These are phyloP conservation scores for Melinaea menophilus DNA, from an alignment of 2,888 invertebrate species.

Conservation along the genomic window DNA sequence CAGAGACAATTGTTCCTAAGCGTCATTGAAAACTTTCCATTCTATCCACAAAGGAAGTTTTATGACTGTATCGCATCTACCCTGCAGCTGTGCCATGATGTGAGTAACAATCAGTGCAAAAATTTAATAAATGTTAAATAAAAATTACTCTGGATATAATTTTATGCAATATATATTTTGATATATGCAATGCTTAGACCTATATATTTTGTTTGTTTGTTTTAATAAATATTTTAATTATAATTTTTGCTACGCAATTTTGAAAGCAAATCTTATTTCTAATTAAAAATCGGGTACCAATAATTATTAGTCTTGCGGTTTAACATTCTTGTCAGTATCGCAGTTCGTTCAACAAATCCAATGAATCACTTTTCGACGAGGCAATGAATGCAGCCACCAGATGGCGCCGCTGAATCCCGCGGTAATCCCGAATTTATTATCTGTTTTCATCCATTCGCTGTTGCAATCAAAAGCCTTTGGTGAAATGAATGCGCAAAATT, in stretches of 20 bases:
- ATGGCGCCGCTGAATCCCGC: slow-evolving; percentile 58
- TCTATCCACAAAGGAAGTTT: slow-evolving; percentile 61
- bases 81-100: slow-evolving; percentile 12
- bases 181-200: too few species aligned
- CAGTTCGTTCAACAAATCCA: slow-evolving; percentile 39
- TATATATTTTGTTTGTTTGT: too few species aligned
- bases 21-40: slow-evolving; percentile 62
- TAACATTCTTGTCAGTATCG: slow-evolving; percentile 1
- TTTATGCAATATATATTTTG: too few species aligned
- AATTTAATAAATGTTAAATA: neutral
- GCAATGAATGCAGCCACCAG: slow-evolving; percentile 47
- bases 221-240: too few species aligned
- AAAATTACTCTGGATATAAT: too few species aligned
- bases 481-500: slow-evolving; percentile 44
- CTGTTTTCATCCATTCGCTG: slow-evolving; percentile 61
- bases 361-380: slow-evolving; percentile 54
- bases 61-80: slow-evolving; percentile 31
- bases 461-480: slow-evolving; percentile 49
- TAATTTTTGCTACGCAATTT: too few species aligned
- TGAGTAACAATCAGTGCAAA: neutral
- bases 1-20: slow-evolving; percentile 59
- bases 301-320: too few species aligned
- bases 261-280: too few species aligned
- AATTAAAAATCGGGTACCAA: too few species aligned
- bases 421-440: slow-evolving; percentile 70